Evolutionary conservation across 2,797 vertebrate species (phyloP), one percentile per base, ranked within the genome.

Genomic region (Epinephelus awoara): DNA sequence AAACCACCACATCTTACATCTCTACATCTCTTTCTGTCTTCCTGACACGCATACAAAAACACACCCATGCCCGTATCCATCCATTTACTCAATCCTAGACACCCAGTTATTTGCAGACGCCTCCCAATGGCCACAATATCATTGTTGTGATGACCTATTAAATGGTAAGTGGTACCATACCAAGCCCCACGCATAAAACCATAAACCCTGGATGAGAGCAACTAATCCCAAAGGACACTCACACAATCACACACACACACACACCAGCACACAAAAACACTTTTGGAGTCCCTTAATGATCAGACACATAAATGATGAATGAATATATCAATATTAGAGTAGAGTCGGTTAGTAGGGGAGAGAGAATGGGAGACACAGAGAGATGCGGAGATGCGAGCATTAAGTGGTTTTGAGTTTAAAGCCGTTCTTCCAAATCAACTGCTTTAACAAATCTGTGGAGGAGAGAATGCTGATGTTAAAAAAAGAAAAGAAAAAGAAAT

Each of bases 221-320:
- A 80, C 70, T 77, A 86, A 86, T 91, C 90, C 90, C 91, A 49
- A 69, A 84, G 90, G 91, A 82, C 17, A 21, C 81, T 51, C 55
- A 46, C 14, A 18, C 72, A 77, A 58, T n/a, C n/a, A n/a, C n/a
- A 75, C 69, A 67, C 75, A 80, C 56, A 44, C 67, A 65, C 54
- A 29, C 63, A 54, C 66, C 50, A 10, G 34, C 55, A 13, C 68
- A 63, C 47, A 70, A 49, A 70, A 18, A 92, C 88, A 85, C 88
- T 88, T 85, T 79, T 76, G 77, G 79, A 90, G 83, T 91, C 89
- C 88, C 90, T 87, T 88, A 92, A 93, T 91, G 92, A 93, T 91
- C 82, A 86, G 80, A 89, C 84, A 79, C 91, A 93, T 94, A 80
- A 94, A 94, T 93, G 90, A 94, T 93, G 68, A 83, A 93, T 94